phyloP scores from a whole-genome alignment of 2,888 invertebrate species.

The Homarus gammarus region DNA sequence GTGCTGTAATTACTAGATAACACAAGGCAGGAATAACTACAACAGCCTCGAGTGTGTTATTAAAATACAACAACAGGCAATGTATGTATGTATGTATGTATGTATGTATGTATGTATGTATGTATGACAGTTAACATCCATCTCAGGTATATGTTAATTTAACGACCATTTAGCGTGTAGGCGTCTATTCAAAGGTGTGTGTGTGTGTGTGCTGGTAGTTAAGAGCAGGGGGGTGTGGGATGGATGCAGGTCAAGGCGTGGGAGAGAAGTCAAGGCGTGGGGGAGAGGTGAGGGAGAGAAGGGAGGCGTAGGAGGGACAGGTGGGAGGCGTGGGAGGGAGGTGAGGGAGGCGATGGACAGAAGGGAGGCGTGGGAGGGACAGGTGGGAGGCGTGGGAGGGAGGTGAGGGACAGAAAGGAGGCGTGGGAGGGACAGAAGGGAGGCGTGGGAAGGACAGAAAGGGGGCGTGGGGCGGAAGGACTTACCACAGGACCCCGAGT shows the following conservation, averaged over 20 bases:
- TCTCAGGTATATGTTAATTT: too few relatives aligned
- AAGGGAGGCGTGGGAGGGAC: not conserved
- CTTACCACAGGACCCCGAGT: slow-evolving; percentile 91
- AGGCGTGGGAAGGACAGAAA: not conserved
- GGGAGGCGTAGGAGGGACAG: not conserved
- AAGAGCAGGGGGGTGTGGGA: not conserved
- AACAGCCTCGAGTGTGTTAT: too few relatives aligned
- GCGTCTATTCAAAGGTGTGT: not conserved
- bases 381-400: not conserved
- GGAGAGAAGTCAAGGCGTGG: not conserved
- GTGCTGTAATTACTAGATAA: too few relatives aligned
- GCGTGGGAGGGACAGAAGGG: not conserved
- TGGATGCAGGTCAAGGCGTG: not conserved
- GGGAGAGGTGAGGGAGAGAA: not conserved
- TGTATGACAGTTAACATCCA: not conserved
- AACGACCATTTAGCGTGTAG: too few relatives aligned
- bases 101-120: not conserved
- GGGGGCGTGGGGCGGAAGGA: slow-evolving; percentile 73
- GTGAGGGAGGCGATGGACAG: not conserved
- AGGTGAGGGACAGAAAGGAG: too few relatives aligned
- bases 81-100: not conserved
- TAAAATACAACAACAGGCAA: not conserved
- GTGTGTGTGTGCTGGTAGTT: not conserved
- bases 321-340: too few relatives aligned
- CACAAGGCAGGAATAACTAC: too few relatives aligned